Evolutionary conservation across 2,797 vertebrate species (phyloP).

Genomic region (Oreochromis mossambicus): DNA sequence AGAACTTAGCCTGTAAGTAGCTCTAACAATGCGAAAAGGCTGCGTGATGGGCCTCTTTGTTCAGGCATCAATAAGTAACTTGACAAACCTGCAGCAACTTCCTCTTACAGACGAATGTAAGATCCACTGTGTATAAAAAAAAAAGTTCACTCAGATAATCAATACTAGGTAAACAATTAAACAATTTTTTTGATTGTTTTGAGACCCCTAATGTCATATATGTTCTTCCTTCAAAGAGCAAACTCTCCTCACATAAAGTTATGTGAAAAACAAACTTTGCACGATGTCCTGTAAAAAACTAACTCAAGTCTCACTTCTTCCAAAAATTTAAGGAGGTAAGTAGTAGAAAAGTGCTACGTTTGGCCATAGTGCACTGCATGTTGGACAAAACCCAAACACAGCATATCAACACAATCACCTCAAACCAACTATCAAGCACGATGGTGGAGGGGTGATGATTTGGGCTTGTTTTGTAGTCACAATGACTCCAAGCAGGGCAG

Average conservation of each 20-base stretch:
- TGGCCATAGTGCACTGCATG: not conserved
- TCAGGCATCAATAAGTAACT: not conserved
- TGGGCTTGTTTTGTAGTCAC: not conserved
- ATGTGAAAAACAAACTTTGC: not conserved
- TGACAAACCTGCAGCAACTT: not conserved
- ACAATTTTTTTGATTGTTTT: not conserved
- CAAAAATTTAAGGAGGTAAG: not conserved
- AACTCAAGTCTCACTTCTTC: not conserved
- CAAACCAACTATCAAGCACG: not conserved
- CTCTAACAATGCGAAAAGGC: fast-evolving
- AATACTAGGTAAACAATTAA: not conserved
- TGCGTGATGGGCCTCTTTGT: not conserved
- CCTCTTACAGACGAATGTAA: not conserved
- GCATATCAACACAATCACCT: not conserved
- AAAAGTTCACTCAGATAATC: not conserved
- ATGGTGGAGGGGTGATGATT: fast-evolving
- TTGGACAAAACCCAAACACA: not conserved
- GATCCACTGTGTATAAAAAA: not conserved
- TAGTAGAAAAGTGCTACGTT: not conserved
- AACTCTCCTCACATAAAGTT: not conserved
- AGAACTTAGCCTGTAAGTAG: not conserved
- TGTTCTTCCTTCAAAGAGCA: not conserved
- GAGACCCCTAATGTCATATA: not conserved
- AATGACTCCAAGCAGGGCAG: fast-evolving
- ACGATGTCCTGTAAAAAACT: fast-evolving